Evolutionary conservation across 1,140 invertebrate genomes (phyloP).

Genomic region (Drosophila azteca): DNA sequence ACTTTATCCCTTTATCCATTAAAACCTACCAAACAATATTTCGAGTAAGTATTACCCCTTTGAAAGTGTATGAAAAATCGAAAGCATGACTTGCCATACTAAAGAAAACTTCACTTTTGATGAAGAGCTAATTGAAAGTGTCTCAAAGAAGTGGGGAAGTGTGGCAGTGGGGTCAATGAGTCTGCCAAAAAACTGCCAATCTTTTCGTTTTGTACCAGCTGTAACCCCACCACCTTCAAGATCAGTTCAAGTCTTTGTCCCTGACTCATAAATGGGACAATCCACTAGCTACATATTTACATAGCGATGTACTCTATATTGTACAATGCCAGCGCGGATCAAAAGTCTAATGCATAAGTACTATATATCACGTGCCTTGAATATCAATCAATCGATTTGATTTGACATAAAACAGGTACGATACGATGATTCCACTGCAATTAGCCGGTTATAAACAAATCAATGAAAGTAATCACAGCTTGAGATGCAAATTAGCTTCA

Average conservation of each 20-base stretch:
- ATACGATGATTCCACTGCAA: constrained; percentile 8
- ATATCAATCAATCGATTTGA: constrained; percentile 12
- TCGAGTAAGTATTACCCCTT: constrained; percentile 6
- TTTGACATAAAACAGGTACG: constrained; percentile 5
- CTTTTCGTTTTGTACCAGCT: not conserved
- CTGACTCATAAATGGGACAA: constrained; percentile 42
- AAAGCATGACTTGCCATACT: constrained; percentile 12
- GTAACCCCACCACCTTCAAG: not conserved
- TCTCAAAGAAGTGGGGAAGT: not conserved
- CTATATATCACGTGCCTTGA: constrained; percentile 12
- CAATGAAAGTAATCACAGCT: constrained; percentile 14
- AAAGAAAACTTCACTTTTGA: constrained; percentile 8
- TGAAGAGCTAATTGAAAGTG: constrained; percentile 29
- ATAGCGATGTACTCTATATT: constrained; percentile 3
- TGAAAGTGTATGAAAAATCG: not conserved
- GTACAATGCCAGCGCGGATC: constrained; percentile 28
- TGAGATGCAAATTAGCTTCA: constrained; percentile 22
- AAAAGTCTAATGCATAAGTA: constrained; percentile 21
- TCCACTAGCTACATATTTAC: constrained; percentile 9
- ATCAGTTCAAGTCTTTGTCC: constrained; percentile 7
- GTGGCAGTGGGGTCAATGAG: too few species aligned
- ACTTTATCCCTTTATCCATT: too few species aligned
- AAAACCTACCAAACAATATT: too few species aligned
- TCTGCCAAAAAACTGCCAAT: too few species aligned
- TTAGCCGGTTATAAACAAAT: constrained; percentile 21